phyloP scores from a whole-genome alignment of 2,113 vertebrate genomes.

The Scatophagus argus region DNA sequence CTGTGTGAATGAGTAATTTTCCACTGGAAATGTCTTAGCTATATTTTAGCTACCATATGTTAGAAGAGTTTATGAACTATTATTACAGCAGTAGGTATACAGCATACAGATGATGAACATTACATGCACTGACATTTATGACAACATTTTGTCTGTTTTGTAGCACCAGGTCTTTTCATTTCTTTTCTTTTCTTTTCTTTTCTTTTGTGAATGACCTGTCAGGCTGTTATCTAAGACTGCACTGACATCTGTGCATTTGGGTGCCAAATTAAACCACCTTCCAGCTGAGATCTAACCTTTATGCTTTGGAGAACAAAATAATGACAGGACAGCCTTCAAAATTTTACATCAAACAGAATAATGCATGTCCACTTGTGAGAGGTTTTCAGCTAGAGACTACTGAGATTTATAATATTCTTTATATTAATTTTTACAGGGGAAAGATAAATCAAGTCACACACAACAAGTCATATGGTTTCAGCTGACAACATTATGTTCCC shows the following conservation, averaged over 20 bases:
- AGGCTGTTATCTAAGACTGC: neutral
- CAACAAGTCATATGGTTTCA: constrained; percentile 56
- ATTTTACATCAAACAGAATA: constrained; percentile 41
- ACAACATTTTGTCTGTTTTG: neutral
- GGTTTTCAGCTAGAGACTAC: constrained; percentile 18
- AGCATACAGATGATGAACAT: neutral
- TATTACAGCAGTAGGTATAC: neutral
- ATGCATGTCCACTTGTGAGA: neutral
- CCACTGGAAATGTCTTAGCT: neutral
- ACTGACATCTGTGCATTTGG: neutral
- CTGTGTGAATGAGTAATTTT: too few relatives aligned
- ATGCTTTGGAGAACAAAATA: constrained; percentile 11
- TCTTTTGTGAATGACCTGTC: neutral
- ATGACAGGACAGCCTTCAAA: constrained; percentile 8
- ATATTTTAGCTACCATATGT: too few relatives aligned
- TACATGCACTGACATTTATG: neutral
- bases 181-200: neutral
- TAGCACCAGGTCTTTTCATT: neutral
- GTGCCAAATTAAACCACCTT: constrained; percentile 30
- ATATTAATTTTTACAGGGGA: constrained; percentile 70
- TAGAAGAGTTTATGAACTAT: neutral
- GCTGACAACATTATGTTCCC: constrained; percentile 9
- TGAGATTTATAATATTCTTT: constrained; percentile 47
- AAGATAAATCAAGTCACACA: constrained; percentile 63
- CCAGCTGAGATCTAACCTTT: constrained; percentile 42